Evolutionary conservation across 1,140 invertebrate species (phyloP), one percentile per base, ranked within the genome.

Genomic region (Zeugodacus cucurbitae): DNA sequence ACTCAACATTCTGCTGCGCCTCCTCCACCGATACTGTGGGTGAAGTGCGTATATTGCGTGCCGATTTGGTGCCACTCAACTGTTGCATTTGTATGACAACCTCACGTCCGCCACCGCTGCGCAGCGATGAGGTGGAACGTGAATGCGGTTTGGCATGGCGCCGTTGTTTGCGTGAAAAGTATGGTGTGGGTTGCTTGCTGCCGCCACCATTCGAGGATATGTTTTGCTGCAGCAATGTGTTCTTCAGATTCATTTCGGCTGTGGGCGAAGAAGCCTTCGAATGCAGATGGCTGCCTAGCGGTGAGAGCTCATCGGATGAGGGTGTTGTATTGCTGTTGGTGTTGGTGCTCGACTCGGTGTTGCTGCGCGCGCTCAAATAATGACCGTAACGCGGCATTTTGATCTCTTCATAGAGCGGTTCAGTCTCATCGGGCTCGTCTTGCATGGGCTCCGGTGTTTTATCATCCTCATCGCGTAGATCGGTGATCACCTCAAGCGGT

Each of bases 401-500:
- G 3, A 95, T 94, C 90, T 95, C 94, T 91, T 95, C 90, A 82
- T 93, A 93, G 8, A 90, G 87, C 34, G 89, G 89, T 54, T 89
- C 88, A 34, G 57, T 88, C 44, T 89, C 88, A 6, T 88, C 88
- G 5, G 87, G 86, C 29, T 87, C n/a, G n/a, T n/a, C 88, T 20
- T 58, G 74, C 58, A 29, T 87, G 1, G 92, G 92, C 32, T 92
- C 91, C 0, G 91, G 91, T 14, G 91, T 92, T 41, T 92, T 92
- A 86, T 93, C 92, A 5, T 92, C 91, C 41, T 92, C 91, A 62
- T 92, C 91, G 17, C 90, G 88, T 37, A 88, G 87, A 82, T 94
- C 94, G 87, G 90, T 64, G 0, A 91, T 90, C 20, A 96, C 95
- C 89, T 96, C 95, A 8, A 97, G 94, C 32, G 97, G 97, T 34